Evolutionary conservation across 2,113 vertebrate species (phyloP).

Genomic region (Phoenicopterus ruber): DNA sequence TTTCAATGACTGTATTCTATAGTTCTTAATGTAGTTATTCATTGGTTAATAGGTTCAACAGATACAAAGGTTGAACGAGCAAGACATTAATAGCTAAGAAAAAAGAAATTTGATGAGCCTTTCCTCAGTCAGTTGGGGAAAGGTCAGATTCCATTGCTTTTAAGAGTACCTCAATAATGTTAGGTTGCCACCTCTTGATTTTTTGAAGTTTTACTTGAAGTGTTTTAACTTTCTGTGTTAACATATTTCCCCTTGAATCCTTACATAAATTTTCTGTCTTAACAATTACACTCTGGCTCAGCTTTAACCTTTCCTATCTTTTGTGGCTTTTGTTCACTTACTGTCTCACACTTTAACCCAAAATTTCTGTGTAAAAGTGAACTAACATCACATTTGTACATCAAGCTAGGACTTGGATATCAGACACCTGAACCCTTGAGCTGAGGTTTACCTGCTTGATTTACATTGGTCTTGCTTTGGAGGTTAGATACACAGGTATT

Average conservation of each 20-base stretch:
- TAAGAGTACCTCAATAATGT: not conserved
- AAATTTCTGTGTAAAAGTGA: not conserved
- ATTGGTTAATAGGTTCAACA: not conserved
- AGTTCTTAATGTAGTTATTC: not conserved
- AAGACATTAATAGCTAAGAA: not conserved
- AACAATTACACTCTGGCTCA: not conserved
- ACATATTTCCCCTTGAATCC: not conserved
- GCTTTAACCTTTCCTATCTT: not conserved
- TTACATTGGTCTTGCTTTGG: not conserved
- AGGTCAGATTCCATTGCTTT: accelerated
- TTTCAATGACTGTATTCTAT: not conserved
- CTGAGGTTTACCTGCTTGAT: not conserved
- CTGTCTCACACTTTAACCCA: not conserved
- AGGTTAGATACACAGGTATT: not conserved
- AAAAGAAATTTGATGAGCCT: not conserved
- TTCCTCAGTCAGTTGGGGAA: accelerated
- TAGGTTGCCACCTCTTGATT: accelerated
- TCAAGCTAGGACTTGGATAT: not conserved
- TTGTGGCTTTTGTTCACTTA: not conserved
- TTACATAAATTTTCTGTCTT: not conserved
- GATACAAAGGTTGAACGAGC: not conserved
- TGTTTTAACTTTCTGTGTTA: not conserved
- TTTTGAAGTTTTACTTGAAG: not conserved
- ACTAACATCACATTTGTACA: not conserved
- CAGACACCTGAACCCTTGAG: not conserved